These are phyloP conservation scores for Solea solea DNA, from an alignment of 2,113 vertebrate species.

Conservation along the genomic window DNA sequence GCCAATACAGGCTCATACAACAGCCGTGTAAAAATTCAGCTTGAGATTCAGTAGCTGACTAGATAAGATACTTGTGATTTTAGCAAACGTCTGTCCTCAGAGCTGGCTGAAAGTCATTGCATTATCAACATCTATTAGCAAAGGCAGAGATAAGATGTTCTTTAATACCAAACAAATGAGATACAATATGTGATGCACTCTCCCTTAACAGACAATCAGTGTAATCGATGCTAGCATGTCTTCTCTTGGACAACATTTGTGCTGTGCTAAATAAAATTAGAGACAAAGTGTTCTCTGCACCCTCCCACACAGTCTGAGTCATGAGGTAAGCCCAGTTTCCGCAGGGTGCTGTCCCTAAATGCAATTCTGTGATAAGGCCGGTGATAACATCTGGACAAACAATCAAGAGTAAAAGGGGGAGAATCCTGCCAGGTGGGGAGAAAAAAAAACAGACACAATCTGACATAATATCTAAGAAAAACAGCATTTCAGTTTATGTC, in stretches of 20 bases:
- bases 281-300: not conserved
- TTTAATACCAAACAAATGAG: constrained; percentile 18
- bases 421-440: constrained; percentile 44
- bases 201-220: not conserved
- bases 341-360: constrained; percentile 56
- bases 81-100: constrained; percentile 10
- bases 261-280: constrained; percentile 7
- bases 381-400: constrained; percentile 60
- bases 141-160: constrained; percentile 7
- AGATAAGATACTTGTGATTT: constrained; percentile 19
- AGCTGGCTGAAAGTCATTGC: constrained; percentile 17
- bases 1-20: constrained; percentile 23
- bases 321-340: constrained; percentile 26
- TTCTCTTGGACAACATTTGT: not conserved
- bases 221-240: not conserved
- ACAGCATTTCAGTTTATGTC: constrained; percentile 33
- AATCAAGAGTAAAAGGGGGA: constrained; percentile 60
- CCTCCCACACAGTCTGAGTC: constrained; percentile 20
- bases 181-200: not conserved
- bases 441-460: constrained; percentile 47
- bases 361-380: constrained; percentile 58
- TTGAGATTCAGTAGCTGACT: constrained; percentile 2
- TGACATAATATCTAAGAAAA: constrained; percentile 49
- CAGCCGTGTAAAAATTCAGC: not conserved
- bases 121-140: constrained; percentile 23